Evolutionary conservation across 2,797 vertebrate species (phyloP).

Genomic region (Poliocrania exsul): DNA sequence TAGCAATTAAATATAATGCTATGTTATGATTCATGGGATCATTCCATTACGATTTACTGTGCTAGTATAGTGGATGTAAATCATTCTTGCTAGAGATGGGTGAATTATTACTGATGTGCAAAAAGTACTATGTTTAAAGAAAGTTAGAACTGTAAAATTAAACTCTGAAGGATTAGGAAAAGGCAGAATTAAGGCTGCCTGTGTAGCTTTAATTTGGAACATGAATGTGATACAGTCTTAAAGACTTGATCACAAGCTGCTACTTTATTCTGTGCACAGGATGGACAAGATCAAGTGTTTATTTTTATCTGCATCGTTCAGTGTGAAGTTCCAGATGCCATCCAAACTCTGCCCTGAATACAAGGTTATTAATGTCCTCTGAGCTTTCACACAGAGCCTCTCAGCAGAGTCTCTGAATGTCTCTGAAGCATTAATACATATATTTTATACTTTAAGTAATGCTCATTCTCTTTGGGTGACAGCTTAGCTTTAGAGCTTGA

Average conservation of each 20-base stretch:
- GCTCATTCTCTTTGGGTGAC: slow-evolving; percentile 41
- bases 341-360: slow-evolving; percentile 6
- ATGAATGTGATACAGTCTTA: neutral
- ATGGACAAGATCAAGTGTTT: slow-evolving; percentile 40
- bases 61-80: neutral
- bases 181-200: slow-evolving; percentile 16
- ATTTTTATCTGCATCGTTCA: slow-evolving; percentile 25
- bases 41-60: neutral
- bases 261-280: slow-evolving; percentile 14
- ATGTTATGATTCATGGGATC: slow-evolving; percentile 25
- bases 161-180: slow-evolving; percentile 28
- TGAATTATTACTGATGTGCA: slow-evolving; percentile 8
- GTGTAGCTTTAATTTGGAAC: slow-evolving; percentile 24
- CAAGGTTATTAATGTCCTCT: slow-evolving; percentile 36
- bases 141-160: slow-evolving; percentile 18
- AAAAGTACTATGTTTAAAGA: slow-evolving; percentile 6
- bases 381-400: slow-evolving; percentile 17
- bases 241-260: neutral
- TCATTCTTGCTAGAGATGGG: neutral
- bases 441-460: slow-evolving; percentile 41
- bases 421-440: neutral
- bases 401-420: slow-evolving; percentile 18
- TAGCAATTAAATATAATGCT: slow-evolving; percentile 9
- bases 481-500: slow-evolving; percentile 36
- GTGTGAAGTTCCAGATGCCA: slow-evolving; percentile 19